Evolutionary conservation across 1,140 invertebrate genomes (phyloP), one percentile per base, ranked within the genome.

Genomic region (Monochamus saltuarius): DNA sequence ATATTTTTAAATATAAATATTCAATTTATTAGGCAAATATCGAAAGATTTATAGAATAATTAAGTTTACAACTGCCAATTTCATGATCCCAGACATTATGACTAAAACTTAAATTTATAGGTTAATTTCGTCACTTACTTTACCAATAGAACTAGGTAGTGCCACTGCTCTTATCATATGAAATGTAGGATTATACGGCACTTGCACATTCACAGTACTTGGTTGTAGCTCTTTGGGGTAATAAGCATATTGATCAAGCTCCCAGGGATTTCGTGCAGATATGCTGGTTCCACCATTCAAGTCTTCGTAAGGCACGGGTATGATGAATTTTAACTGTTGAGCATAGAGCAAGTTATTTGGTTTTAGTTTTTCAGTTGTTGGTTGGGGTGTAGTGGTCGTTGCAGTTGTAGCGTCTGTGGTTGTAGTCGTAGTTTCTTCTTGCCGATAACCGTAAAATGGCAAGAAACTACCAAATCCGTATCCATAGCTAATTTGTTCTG

Each of bases 281-380:
- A n/a, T n/a, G n/a, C n/a, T n/a, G n/a, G n/a, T 8, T 35, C 4
- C 56, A n/a, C 46, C 19, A 16, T 71, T 65, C 42, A 55, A 56
- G 29, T 62, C 63, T 35, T 46, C 59, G 34, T 61, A 69, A 8
- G 67, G 66, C 14, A 73, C 65, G n/a, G 72, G 74, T 37, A 75
- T 61, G 11, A 76, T 68, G 55, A 76, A 71, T 57, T 64, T 66
- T 37, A 76, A 50, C 62, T 73, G 67, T 50, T 73, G 67, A 9
- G 65, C 66, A n/a, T 63, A 29, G 4, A 45, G 55, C 13, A 56
- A 17, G 9, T 62, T 51, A n/a, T 62, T 59, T 34, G 36, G 8
- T 50, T 53, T n/a, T 61, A 13, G 42, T 66, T 62, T 62, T 62
- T 52, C 56, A 39, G 36, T 58, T 50, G 45, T 46, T 59, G 53